Conservation (phyloP, 2,113 vertebrate genomes). For the Cryptoleucopteryx plumbea region DNA sequence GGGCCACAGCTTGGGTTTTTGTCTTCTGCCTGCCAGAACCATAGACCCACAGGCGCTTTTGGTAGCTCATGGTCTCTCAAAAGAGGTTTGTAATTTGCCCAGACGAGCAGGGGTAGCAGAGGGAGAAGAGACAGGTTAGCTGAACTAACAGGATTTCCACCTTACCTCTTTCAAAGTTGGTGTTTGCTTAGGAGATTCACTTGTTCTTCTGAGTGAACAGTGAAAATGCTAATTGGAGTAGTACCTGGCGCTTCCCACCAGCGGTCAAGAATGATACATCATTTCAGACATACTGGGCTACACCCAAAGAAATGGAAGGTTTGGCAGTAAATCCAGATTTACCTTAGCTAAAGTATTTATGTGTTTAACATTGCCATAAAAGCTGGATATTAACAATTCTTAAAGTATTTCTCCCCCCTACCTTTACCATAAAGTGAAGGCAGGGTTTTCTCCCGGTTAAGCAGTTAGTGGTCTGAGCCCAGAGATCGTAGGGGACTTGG, state of each 20-base stretch:
- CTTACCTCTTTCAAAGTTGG: neutral
- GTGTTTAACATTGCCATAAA: neutral
- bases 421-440: neutral
- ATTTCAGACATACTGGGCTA: neutral
- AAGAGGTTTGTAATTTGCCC: neutral
- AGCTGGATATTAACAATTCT: neutral
- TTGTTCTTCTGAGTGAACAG: neutral
- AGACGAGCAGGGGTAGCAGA: neutral
- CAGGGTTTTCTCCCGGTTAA: neutral
- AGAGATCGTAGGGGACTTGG: fast-evolving
- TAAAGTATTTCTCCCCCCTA: neutral
- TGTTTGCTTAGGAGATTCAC: neutral
- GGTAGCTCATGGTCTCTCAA: neutral
- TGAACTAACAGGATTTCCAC: neutral
- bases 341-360: neutral
- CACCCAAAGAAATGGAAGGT: neutral
- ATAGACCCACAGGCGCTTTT: neutral
- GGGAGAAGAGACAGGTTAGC: neutral
- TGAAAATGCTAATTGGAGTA: neutral
- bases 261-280: neutral
- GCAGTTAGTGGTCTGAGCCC: neutral
- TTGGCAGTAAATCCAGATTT: neutral
- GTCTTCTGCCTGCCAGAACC: neutral
- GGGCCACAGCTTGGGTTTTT: neutral
- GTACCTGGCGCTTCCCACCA: neutral